A percentile compares a stretch with the other conserved stretches of the same genome.
Conservation (phyloP, 2,888 invertebrate genomes). For the Ommatoiulus sabulosus region DNA sequence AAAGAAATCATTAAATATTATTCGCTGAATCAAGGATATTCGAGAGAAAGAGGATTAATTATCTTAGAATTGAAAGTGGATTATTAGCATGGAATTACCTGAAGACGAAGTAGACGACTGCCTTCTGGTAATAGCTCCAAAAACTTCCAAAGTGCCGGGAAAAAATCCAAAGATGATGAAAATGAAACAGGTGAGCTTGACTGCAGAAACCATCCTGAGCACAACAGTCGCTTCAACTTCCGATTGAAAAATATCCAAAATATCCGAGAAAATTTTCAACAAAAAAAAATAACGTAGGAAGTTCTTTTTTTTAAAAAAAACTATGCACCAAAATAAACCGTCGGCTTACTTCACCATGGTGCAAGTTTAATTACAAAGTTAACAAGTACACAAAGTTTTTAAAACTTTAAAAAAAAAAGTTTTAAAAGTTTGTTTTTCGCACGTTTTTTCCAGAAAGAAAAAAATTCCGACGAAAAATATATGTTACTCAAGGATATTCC, state of each 20-base stretch:
- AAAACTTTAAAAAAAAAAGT: not conserved
- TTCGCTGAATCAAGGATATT: not conserved
- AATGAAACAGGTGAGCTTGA: conserved; percentile 13
- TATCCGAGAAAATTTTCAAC: not conserved
- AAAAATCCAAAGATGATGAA: conserved; percentile 41
- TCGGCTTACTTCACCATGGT: not conserved
- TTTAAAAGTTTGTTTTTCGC: too few species aligned
- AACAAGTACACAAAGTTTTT: not conserved
- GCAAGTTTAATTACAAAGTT: not conserved
- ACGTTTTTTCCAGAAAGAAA: not conserved
- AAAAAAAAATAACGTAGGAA: not conserved
- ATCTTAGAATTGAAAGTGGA: not conserved
- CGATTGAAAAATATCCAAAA: not conserved
- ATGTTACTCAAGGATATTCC: not conserved
- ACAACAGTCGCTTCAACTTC: not conserved
- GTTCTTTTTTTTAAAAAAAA: too few species aligned
- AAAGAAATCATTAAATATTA: not conserved
- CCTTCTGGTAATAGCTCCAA: conserved; percentile 51
- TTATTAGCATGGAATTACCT: not conserved
- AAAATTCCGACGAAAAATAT: too few species aligned
- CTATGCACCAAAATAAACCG: not conserved
- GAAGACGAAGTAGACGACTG: conserved; percentile 17
- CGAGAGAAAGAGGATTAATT: not conserved
- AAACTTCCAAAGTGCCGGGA: conserved; percentile 40
- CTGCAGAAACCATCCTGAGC: conserved; percentile 33